A percentile compares a stretch with the other conserved stretches of the same genome.
These are phyloP conservation scores for Lasius fuliginosus DNA, from an alignment of 2,888 invertebrate species.

Conservation along the genomic window DNA sequence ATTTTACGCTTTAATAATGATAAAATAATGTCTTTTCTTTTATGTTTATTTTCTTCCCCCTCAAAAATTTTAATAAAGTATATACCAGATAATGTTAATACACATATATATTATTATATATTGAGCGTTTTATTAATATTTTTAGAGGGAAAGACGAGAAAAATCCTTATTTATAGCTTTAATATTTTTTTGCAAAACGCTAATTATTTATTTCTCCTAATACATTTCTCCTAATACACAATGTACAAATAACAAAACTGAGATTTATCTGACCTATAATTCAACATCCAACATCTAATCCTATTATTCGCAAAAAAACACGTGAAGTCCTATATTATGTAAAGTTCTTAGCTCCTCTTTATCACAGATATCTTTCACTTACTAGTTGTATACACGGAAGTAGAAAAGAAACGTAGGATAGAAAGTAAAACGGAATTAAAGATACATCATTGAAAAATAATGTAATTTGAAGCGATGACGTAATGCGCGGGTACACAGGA, in stretches of 20 bases:
- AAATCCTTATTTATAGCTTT: background rate
- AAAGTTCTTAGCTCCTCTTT: background rate
- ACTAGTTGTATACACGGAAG: background rate
- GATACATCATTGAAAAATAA: background rate
- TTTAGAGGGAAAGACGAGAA: background rate
- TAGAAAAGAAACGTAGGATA: background rate
- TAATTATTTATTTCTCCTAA: background rate
- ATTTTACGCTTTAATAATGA: background rate
- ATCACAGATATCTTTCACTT: background rate
- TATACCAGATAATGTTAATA: background rate
- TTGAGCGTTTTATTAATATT: background rate
- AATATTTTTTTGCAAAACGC: background rate
- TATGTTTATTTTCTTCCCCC: background rate
- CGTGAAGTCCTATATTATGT: background rate
- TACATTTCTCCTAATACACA: no score
- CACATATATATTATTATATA: background rate
- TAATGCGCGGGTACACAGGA: background rate
- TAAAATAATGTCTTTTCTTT: background rate
- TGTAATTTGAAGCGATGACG: background rate
- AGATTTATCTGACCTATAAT: no score
- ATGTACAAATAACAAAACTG: no score
- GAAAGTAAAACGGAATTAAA: background rate
- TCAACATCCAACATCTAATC: background rate
- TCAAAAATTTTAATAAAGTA: no score
- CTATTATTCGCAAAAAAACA: background rate